Evolutionary conservation across 2,113 vertebrate genomes (phyloP).

Genomic region (Fregetta grallaria): DNA sequence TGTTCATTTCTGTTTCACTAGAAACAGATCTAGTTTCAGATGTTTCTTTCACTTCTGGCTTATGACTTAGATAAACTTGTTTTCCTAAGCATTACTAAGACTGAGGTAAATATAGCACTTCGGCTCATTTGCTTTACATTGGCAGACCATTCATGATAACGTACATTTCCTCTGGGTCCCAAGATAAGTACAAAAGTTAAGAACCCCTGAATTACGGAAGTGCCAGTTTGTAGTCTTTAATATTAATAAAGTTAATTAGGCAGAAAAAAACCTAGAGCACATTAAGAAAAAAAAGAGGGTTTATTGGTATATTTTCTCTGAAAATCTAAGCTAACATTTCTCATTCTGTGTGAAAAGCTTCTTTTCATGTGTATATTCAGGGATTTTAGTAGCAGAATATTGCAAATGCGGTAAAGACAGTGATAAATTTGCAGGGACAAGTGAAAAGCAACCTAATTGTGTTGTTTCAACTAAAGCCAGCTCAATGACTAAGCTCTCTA

Average conservation of each 20-base stretch:
- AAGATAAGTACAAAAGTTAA: not conserved
- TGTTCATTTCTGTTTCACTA: not conserved
- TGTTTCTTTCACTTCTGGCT: not conserved
- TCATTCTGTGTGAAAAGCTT: not conserved
- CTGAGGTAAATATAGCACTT: not conserved
- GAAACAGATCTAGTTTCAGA: not conserved
- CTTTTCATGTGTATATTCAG: not conserved
- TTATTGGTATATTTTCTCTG: not conserved
- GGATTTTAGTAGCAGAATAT: not conserved
- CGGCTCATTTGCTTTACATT: not conserved
- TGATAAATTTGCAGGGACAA: slow-evolving; percentile 19
- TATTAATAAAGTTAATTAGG: slow-evolving; percentile 33
- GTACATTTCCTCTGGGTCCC: not conserved
- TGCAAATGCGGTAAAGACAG: not conserved
- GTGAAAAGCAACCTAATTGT: slow-evolving; percentile 12
- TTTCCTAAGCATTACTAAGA: not conserved
- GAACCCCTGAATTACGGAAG: not conserved
- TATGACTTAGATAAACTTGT: not conserved
- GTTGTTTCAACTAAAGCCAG: not conserved
- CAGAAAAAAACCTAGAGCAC: not conserved
- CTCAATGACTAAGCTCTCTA: not conserved
- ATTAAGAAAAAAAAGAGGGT: not conserved
- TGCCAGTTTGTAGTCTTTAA: not conserved
- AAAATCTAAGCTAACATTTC: not conserved
- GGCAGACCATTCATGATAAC: not conserved